A percentile compares a stretch with the other conserved stretches of the same genome.
Evolutionary conservation across 1,140 invertebrate genomes (phyloP).

Genomic region (Macrotrachela quadricornifera): DNA sequence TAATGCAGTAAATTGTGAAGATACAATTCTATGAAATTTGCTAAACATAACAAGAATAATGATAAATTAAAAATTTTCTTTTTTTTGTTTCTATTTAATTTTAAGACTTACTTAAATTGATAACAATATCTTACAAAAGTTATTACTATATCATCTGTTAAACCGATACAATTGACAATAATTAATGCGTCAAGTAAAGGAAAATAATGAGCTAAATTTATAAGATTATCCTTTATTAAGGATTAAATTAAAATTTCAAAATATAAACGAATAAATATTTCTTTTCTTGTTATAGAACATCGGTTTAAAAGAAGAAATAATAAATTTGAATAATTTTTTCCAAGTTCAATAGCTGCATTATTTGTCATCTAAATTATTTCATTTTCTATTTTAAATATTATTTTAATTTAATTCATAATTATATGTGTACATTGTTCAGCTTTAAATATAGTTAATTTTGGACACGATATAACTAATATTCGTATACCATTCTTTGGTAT

Average conservation of each 20-base stretch:
- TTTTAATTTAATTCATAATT: not conserved
- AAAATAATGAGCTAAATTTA: slow-evolving; percentile 56
- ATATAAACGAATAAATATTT: slow-evolving; percentile 1
- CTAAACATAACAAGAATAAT: not conserved
- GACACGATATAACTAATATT: slow-evolving; percentile 63
- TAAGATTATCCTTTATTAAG: slow-evolving; percentile 63
- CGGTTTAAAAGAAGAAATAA: slow-evolving; percentile 69
- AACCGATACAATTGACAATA: slow-evolving; percentile 66
- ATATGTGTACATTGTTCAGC: slow-evolving; percentile 60
- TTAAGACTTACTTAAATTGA: slow-evolving; percentile 38
- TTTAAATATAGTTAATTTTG: slow-evolving; percentile 65
- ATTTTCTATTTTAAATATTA: too few species aligned
- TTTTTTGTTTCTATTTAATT: not conserved
- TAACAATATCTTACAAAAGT: slow-evolving; percentile 65
- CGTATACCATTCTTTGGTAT: slow-evolving; percentile 65
- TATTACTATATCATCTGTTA: slow-evolving; percentile 67
- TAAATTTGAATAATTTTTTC: slow-evolving; percentile 59
- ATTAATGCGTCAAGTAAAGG: slow-evolving; percentile 62
- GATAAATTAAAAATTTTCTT: not conserved
- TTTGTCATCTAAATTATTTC: slow-evolving; percentile 25
- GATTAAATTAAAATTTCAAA: slow-evolving; percentile 19
- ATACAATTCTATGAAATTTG: slow-evolving; percentile 83
- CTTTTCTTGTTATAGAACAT: slow-evolving; percentile 49
- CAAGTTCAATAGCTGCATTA: slow-evolving; percentile 54
- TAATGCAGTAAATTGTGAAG: slow-evolving; percentile 76